Evolutionary conservation across 2,888 invertebrate species (phyloP), one percentile per base, ranked within the genome.

Genomic region (Blastobasis lacticolella): DNA sequence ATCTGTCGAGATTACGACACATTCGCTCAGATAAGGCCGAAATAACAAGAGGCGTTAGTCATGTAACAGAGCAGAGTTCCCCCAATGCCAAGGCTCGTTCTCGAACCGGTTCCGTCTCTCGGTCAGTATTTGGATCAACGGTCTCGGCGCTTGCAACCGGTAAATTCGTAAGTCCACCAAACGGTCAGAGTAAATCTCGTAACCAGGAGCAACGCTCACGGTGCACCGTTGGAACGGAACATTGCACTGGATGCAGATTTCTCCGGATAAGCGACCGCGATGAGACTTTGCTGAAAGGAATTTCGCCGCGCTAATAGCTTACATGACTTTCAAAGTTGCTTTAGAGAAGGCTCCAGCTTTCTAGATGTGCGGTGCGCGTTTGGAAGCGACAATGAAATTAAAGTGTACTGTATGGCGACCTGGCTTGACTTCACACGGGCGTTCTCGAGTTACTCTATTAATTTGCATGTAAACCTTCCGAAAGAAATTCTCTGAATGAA

Each of bases 61-160:
- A 81, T 67, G 69, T 23, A 23, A 23, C 23, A 23, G 23, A 23
- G 23, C 23, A 23, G 70, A 60, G 69, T 69, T 72, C 66, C 70
- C 71, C 67, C 87, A 85, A 80, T 86, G 85, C 82, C 86, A 86
- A 86, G 86, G 85, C 74, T 76, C 72, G 59, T 56, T 56, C 61
- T 65, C 46, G 67, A 84, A 84, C 83, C 67, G 75, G 84, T 81
- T 77, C 64, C 54, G 54, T 58, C 64, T 61, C 70, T 78, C 74
- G 78, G 76, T 75, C 78, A 68, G 56, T 23, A 52, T 58, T 52
- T 58, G 59, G 51, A 49, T 53, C 61, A 61, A 62, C 65, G 62
- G 64, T 56, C 23, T 23, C 23, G 23, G 23, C 23, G 23, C 23
- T 51, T 50, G 58, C 56, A 62, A 73, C 62, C 66, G 69, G 67